Base-by-base conservation (phyloP, 2,113 vertebrate genomes). In the Rhinolophus ferrumequinum region DNA sequence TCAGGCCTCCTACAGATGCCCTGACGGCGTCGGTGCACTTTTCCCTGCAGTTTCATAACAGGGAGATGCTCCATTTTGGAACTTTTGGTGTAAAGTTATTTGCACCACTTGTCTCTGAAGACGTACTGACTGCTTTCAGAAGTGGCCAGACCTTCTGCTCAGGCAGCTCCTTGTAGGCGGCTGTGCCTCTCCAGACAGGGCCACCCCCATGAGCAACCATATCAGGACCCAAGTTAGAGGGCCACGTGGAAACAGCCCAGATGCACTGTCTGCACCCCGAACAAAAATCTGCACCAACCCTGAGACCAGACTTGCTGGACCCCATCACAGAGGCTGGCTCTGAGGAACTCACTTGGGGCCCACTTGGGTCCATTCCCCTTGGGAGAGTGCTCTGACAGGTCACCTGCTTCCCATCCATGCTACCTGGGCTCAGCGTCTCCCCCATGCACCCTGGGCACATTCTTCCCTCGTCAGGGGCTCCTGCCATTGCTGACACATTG, bases 361-460 rank as follows among this genome's bases (percentile, higher is more conserved):
- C 41, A 64, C 11, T 28, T 52, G 38, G 14, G 26, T 75, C 6
- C 4, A 0, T 12, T 54, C 38, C 62, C n/a, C 30, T 9, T 8
- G 9, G 44, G 62, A 44, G 50, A 85, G 28, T 2, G 4, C 26
- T 66, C 52, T 30, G 14, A 28, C 30, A 33, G 22, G 19, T n/a
- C 1, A 6, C 67, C 47, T 15, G 77, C 12, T 1, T 22, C 33
- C 56, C 56, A 38, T 4, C 50, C 30, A 14, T 5, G 2, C 10
- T 38, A 28, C 24, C 18, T 13, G 26, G 47, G 54, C 47, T 52
- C 14, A 47, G 35, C 35, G 54, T 35, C 28, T 21, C 56, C 13
- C 1, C 47, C 30, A 7, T 24, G 28, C 21, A 24, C 22, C 9
- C 4, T 0, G 28, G 1, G 44, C 30, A 77, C 0, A 2, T 10